phyloP scores from a whole-genome alignment of 2,113 vertebrate genomes.

The Spea multiplicata region DNA sequence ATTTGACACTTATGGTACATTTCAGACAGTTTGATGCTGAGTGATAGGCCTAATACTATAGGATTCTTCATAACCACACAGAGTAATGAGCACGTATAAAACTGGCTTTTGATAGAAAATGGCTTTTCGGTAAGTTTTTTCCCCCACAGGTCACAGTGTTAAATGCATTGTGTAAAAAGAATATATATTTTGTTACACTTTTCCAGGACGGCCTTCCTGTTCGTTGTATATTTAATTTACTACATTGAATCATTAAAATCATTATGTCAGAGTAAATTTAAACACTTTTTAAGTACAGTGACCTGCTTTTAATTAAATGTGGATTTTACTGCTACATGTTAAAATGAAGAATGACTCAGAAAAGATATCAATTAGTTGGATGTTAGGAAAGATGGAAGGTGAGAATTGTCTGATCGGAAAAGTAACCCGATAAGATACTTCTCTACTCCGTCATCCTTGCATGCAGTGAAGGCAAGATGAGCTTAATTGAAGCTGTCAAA shows the following conservation, averaged over 20 bases:
- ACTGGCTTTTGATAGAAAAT: not conserved
- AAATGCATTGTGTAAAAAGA: constrained; percentile 5
- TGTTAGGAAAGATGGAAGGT: constrained; percentile 9
- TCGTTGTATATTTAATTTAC: constrained; percentile 32
- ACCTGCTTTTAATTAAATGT: constrained; percentile 47
- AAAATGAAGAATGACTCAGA: constrained; percentile 43
- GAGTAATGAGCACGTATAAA: no score
- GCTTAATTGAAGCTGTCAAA: not conserved
- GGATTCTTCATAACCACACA: no score
- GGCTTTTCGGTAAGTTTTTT: not conserved
- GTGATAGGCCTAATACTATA: no score
- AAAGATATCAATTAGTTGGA: constrained; percentile 29
- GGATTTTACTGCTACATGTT: constrained; percentile 35
- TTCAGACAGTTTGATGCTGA: no score
- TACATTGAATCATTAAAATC: constrained; percentile 35
- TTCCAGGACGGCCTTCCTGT: constrained; percentile 23
- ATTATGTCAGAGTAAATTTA: constrained; percentile 44
- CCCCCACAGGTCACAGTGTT: not conserved
- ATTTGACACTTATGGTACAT: no score
- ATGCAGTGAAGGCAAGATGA: not conserved
- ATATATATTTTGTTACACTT: constrained; percentile 24
- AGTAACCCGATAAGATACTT: not conserved
- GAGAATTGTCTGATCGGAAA: not conserved
- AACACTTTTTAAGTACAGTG: constrained; percentile 45
- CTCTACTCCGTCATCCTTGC: no score